Base-by-base conservation (phyloP, 2,113 vertebrate genomes). In the Crotalus helleri region DNA sequence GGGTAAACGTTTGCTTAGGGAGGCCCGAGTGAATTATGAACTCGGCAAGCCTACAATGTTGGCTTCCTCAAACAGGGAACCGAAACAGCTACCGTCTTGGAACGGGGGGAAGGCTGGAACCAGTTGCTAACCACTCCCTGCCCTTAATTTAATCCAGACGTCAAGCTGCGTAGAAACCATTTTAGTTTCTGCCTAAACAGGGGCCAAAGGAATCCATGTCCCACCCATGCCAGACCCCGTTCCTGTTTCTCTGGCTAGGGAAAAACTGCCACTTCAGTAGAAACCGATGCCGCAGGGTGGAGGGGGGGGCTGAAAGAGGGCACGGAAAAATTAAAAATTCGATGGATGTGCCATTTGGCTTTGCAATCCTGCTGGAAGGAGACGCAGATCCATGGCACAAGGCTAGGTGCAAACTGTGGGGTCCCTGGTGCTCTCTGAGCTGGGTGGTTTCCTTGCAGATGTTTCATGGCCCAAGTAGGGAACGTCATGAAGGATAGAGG, bases 301-400 rank as follows among this genome's bases (percentile, higher is more conserved):
- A 11, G 1, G 17, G 55, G 17, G 4, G 55, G 4, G 55, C 17
- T 26, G 24, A 29, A 29, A 61, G 59, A n/a, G 61, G 29, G 29
- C 61, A 29, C 61, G 1, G 11, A n/a, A n/a, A 11, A 13, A 33
- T 74, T 6, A 19, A 74, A 74, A 74, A 69, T n/a, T 5, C 69
- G 7, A 2, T 33, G 19, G 5, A 2, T 74, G n/a, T 33, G 69
- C 69, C 69, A 1, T 15, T 33, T 19, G n/a, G 69, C 15, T 33
- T 74, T 74, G n/a, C 69, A 17, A 17, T 33, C 2, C 5, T 7
- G 15, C 13, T 33, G 29, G 17, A 74, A 17, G 69, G n/a, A 15
- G 69, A 7, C 1, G 5, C n/a, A 6, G n/a, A 74, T 6, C 4
- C 13, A 15, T 4, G 2, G 61, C 1, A 1, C 3, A 13, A 64